Evolutionary conservation across 2,113 vertebrate species (phyloP), one percentile per base, ranked within the genome.

Genomic region (Malurus melanocephalus): DNA sequence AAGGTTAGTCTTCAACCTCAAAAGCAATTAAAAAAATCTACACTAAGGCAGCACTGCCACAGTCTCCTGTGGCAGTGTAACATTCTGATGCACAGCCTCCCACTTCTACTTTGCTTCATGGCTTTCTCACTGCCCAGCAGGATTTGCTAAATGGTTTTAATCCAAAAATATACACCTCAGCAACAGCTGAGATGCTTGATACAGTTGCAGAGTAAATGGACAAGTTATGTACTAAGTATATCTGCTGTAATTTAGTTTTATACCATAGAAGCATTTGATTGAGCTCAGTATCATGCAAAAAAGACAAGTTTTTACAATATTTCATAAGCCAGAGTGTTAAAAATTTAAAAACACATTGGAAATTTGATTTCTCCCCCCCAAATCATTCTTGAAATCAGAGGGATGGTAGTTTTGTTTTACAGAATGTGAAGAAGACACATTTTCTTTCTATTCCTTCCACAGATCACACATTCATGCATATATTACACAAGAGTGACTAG

Each of bases 21-120:
- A 93, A 68, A 90, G 77, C 73, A 92, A 64, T 83, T 91, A 43
- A 16, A 95, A 95, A 96, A 89, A 90, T 55, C 51, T 60, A 56
- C 20, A 30, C 33, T 85, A 78, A 68, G 57, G 28, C 53, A 87
- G 43, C 40, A 73, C 69, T 92, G 65, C 75, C 65, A 86, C 42
- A 73, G 40, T 83, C 75, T 80, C 35, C 49, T 55, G 80, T 38
- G 38, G 38, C 38, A 11, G 61, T 85, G 81, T 71, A 94, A 64
- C 26, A 28, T 68, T 67, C 49, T 38, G 49, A 83, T 9, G 30
- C 66, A 67, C 6, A 16, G 72, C 71, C 85, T 75, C 55, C 46
- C 56, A 53, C 14, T 88, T 85, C 56, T 43, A 52, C 52, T 86
- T 73, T 40, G 14, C 53, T 72, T 76, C 64, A 79, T 12, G 57